Percentiles rank a stretch among this genome's conserved stretches.
Conservation (phyloP, 2,888 invertebrate species). For the Beris morrisii region DNA sequence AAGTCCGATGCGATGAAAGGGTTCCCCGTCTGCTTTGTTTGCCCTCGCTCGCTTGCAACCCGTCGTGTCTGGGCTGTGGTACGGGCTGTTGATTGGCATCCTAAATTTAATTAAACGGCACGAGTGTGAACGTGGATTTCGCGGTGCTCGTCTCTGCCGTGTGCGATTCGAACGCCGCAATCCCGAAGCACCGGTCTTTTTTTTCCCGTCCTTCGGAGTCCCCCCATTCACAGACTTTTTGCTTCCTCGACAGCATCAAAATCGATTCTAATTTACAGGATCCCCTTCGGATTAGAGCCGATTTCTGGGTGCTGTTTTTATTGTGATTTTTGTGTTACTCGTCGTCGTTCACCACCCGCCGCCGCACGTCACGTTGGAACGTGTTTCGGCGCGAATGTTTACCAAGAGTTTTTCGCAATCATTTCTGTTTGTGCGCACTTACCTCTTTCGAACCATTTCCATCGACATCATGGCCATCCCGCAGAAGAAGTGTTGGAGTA, state of each 20-base stretch:
- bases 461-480: too few relatives aligned
- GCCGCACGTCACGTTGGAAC: too few relatives aligned
- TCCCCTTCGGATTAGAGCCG: conserved; percentile 9
- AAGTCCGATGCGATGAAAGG: not conserved
- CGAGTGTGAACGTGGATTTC: not conserved
- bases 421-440: too few relatives aligned
- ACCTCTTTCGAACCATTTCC: too few relatives aligned
- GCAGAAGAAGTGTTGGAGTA: too few relatives aligned
- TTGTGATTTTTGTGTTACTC: conserved; percentile 15
- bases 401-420: too few relatives aligned
- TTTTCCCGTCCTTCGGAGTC: not conserved
- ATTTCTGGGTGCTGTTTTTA: conserved; percentile 19
- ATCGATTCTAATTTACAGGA: conserved; percentile 15
- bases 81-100: conserved; percentile 19
- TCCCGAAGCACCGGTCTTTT: conserved; percentile 16
- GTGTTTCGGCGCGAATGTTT: too few relatives aligned
- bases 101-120: conserved; percentile 18
- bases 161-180: not conserved
- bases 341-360: too few relatives aligned
- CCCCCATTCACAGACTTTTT: not conserved
- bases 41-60: not conserved
- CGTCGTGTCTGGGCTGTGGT: conserved; percentile 2
- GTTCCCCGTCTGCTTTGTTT: not conserved
- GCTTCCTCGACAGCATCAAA: conserved; percentile 10
- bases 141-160: not conserved